Conservation (phyloP, 1,140 invertebrate genomes). For the Ceratosolen fusciceps region DNA sequence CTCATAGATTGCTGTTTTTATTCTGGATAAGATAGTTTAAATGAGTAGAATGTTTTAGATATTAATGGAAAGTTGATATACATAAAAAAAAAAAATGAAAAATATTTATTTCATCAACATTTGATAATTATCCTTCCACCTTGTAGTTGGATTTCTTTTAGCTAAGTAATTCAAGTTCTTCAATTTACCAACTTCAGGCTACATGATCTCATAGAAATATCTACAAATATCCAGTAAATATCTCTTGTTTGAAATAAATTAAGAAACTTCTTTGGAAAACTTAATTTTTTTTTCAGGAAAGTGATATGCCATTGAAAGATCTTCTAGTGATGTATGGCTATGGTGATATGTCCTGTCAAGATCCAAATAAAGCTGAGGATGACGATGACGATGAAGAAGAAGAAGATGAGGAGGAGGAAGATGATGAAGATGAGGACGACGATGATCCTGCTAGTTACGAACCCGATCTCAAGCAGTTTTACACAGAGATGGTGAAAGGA, state of each 20-base stretch:
- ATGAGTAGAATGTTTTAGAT: too few species aligned
- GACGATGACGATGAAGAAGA: conserved; percentile 72
- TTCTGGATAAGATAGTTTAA: too few species aligned
- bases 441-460: conserved; percentile 64
- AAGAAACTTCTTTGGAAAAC: background rate
- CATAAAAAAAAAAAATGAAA: background rate
- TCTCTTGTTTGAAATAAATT: background rate
- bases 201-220: conserved; percentile 11
- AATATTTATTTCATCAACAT: background rate
- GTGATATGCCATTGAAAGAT: conserved; percentile 95
- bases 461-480: conserved; percentile 70
- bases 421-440: conserved; percentile 62
- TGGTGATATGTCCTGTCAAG: conserved; percentile 61
- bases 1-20: too few species aligned
- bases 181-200: background rate
- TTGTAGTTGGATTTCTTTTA: conserved; percentile 13
- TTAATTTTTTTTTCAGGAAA: conserved; percentile 69
- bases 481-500: conserved; percentile 74
- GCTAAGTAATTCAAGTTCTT: conserved; percentile 9
- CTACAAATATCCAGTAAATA: conserved; percentile 1
- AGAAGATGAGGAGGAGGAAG: conserved; percentile 68
- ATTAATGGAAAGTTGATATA: background rate
- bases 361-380: conserved; percentile 62
- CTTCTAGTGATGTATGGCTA: conserved; percentile 90
- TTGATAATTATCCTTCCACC: background rate